Percentiles rank a stretch among this genome's conserved stretches.
Conservation (phyloP, 2,113 vertebrate species). For the Gasterosteus nipponicus region DNA sequence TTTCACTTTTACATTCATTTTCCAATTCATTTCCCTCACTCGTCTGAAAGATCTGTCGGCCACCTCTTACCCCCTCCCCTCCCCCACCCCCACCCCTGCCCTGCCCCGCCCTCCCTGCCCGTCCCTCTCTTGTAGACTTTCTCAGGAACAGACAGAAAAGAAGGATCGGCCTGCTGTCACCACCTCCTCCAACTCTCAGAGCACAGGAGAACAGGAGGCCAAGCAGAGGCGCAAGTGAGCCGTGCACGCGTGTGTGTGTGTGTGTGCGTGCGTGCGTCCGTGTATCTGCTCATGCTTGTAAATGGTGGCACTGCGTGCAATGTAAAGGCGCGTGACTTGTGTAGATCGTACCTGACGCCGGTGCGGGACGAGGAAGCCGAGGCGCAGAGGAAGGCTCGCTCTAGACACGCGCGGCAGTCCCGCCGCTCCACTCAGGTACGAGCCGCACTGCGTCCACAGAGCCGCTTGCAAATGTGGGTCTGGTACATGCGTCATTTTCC, state of each 20-base stretch:
- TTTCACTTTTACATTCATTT: background rate
- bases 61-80: background rate
- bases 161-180: slow-evolving; percentile 69
- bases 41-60: background rate
- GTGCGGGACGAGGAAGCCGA: slow-evolving; percentile 86
- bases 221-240: slow-evolving; percentile 85
- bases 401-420: slow-evolving; percentile 83
- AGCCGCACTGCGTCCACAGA: background rate
- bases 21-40: background rate
- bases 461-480: background rate
- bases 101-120: no score
- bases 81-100: no score
- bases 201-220: slow-evolving; percentile 73
- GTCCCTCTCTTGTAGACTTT: slow-evolving; percentile 57
- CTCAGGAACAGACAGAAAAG: slow-evolving; percentile 82
- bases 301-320: background rate
- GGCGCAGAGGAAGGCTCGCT: slow-evolving; percentile 85
- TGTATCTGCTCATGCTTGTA: slow-evolving; percentile 1
- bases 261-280: slow-evolving; percentile 1
- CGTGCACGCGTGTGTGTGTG: background rate
- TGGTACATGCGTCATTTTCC: background rate
- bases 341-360: slow-evolving; percentile 84
- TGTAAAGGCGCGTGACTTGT: background rate
- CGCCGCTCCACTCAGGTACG: slow-evolving; percentile 84
- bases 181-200: slow-evolving; percentile 62